Base-by-base conservation (phyloP, 2,888 invertebrate species). In the Hirtodrosophila histrioides region DNA sequence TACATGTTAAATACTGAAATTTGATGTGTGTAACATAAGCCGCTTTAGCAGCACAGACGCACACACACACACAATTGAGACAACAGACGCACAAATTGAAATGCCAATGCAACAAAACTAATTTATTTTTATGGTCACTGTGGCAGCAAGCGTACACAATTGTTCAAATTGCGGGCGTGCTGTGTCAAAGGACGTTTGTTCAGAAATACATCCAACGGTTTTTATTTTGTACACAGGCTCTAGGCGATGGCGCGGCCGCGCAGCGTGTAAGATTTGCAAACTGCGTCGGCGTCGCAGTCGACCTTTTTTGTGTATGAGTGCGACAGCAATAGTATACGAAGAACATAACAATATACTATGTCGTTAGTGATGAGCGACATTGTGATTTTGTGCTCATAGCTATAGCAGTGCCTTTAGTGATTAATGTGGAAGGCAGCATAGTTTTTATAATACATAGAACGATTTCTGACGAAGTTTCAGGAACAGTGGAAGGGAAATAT, bases 201-300 rank as follows among this genome's bases (percentile, higher is more conserved):
- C 7, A 31, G 31, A 27, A 2, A 27, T 49, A 45, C 40, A 44
- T 69, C 67, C 89, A 74, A 87, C 71, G 75, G 87, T 69, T 87
- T 71, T 45, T 74, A 78, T 89, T 88, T 88, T 87, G 88, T 82
- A 84, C 69, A 88, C 89, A 88, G 62, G 54, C 56, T 45, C 65
- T 53, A 62, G 58, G 57, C 67, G 55, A 61, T 55, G 12, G 11
- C 36, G 31, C 50, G 43, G 37, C 49, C 45, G 54, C 55, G 54
- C 67, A 54, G 58, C 48, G 40, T 58, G 33, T 8, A 23, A 54
- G 70, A 64, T 71, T 78, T 63, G 76, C 67, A 62, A 66, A 70
- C 60, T 70, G 67, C 58, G 64, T 64, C 43, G 56, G 49, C 49
- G 63, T 62, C 57, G 37, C 45, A n/a, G 43, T 46, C 23, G 31